Evolutionary conservation across 2,113 vertebrate species (phyloP).

Genomic region (Equus przewalskii): DNA sequence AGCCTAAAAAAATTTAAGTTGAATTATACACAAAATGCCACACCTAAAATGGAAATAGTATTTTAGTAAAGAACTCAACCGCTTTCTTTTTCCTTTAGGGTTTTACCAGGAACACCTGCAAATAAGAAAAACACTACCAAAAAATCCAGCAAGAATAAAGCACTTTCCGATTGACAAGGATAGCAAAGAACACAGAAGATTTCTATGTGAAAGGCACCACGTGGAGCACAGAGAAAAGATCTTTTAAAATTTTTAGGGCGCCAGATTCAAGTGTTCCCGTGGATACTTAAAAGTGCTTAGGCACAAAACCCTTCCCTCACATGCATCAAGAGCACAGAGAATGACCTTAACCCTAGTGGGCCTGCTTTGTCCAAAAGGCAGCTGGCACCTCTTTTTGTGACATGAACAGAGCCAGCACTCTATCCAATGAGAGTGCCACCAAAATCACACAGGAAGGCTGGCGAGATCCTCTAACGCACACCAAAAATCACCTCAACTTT

Average conservation of each 20-base stretch:
- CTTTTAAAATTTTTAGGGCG: constrained; percentile 79
- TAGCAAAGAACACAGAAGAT: constrained; percentile 82
- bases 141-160: constrained; percentile 77
- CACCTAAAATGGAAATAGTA: constrained; percentile 39
- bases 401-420: constrained; percentile 77
- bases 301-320: constrained; percentile 85
- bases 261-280: constrained; percentile 87
- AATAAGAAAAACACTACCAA: constrained; percentile 69
- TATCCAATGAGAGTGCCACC: constrained; percentile 48
- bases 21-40: constrained; percentile 47
- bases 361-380: constrained; percentile 85
- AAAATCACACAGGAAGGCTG: constrained; percentile 80
- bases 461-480: constrained; percentile 18
- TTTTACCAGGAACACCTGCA: constrained; percentile 81
- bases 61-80: constrained; percentile 59
- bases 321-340: constrained; percentile 84
- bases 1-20: constrained; percentile 67
- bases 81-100: constrained; percentile 62
- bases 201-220: constrained; percentile 86
- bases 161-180: constrained; percentile 76
- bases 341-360: constrained; percentile 76
- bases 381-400: constrained; percentile 81
- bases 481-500: constrained; percentile 61
- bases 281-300: constrained; percentile 84
- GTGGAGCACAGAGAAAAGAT: constrained; percentile 79